Evolutionary conservation across 2,113 vertebrate genomes (phyloP), one percentile per base, ranked within the genome.

Genomic region (Camarhynchus parvulus): DNA sequence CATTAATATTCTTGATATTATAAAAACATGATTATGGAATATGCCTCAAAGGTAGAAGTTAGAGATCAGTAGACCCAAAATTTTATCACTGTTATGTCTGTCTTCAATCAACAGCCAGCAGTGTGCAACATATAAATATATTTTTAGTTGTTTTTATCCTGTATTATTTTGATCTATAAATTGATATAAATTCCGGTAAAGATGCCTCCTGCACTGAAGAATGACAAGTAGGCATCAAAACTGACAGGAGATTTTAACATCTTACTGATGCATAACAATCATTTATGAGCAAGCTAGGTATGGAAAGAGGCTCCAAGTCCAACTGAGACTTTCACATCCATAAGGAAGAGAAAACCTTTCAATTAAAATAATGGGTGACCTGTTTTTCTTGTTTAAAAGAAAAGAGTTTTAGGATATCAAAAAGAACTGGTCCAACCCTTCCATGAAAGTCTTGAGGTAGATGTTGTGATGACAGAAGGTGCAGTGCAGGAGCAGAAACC

Each of bases 111-210:
- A 66, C 22, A 79, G 30, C 23, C 58, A 66, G 35, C 39, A 83
- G 79, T 44, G n/a, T 70, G 56, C 0, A 0, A 64, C 35, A 52
- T 11, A 4, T 8, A 56, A 49, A 31, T 75, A 33, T 44, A 33
- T 44, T 70, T 79, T 87, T 35, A 37, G n/a, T 15, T 73, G 64
- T 20, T 86, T 83, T 82, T 52, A 41, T 41, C 47, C 30, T 55
- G 23, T n/a, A 49, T 49, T 39, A 44, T 83, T 87, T 70, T 80
- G 56, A 87, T 79, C 39, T 75, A 44, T 64, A 74, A 59, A 41
- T 69, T 75, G 62, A n/a, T 79, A 44, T 50, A 67, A 70, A 50
- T 33, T 80, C 22, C 37, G 62, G 35, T 30, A 41, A 72, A 84
- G 62, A 42, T 66, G 19, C 20, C 33, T 80, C 17, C 41, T 80